Evolutionary conservation across 1,140 invertebrate genomes (phyloP).

Genomic region (Drosophila quadrilineata): DNA sequence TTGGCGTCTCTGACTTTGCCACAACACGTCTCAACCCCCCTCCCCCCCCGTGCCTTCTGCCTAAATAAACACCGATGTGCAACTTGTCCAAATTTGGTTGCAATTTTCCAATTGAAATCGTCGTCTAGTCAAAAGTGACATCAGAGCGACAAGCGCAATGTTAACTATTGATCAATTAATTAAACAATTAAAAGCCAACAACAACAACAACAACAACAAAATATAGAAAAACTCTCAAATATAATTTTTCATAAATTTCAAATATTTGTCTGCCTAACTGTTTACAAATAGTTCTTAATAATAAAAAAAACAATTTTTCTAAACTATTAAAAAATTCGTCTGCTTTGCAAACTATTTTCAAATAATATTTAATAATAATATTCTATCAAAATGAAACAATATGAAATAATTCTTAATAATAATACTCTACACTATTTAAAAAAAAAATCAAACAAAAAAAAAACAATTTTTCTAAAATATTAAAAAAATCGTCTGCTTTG

Average conservation of each 20-base stretch:
- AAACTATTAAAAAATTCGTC: no score
- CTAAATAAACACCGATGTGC: constrained; percentile 16
- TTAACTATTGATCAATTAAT: constrained; percentile 22
- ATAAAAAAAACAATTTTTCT: no score
- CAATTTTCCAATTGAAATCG: constrained; percentile 66
- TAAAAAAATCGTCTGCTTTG: no score
- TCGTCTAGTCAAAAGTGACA: constrained; percentile 30
- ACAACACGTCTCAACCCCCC: constrained; percentile 3
- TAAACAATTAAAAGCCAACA: constrained; percentile 17
- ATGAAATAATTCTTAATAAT: no score
- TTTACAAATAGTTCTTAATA: no score
- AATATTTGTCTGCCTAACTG: no score
- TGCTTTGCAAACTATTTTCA: no score
- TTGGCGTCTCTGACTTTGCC: constrained; percentile 10
- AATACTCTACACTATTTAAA: no score
- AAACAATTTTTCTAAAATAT: no score
- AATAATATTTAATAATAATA: no score
- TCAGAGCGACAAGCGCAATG: constrained; percentile 40
- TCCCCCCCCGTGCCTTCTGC: constrained; percentile 26
- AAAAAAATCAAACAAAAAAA: no score
- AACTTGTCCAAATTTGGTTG: constrained; percentile 51
- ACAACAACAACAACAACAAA: constrained; percentile 10
- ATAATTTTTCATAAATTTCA: constrained; percentile 7
- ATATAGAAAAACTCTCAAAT: background rate
- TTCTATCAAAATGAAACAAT: no score